phyloP scores from a whole-genome alignment of 2,797 vertebrate species.

The Esox lucius region DNA sequence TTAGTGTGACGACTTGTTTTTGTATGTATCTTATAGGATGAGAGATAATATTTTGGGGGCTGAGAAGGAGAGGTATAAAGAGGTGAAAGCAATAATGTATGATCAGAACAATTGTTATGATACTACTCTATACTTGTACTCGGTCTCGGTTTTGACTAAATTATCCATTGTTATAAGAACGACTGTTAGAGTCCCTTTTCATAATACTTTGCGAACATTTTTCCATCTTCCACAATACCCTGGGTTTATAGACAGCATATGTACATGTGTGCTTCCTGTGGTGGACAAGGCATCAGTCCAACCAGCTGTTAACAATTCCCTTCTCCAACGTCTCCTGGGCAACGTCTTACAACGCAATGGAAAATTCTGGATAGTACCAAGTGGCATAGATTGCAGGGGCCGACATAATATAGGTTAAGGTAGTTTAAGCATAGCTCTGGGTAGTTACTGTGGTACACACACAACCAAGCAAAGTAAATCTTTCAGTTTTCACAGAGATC shows the following conservation, averaged over 20 bases:
- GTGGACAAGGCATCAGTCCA: slow-evolving; percentile 39
- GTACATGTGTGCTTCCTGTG: slow-evolving; percentile 56
- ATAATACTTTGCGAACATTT: no score
- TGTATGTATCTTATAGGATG: no score
- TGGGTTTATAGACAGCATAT: not conserved
- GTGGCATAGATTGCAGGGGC: slow-evolving; percentile 36
- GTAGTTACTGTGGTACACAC: not conserved
- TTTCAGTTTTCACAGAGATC: not conserved
- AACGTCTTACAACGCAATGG: slow-evolving; percentile 59
- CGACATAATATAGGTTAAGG: slow-evolving; percentile 4
- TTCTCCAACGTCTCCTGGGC: slow-evolving; percentile 63
- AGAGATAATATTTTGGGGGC: no score
- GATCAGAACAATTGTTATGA: no score
- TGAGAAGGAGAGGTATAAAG: no score
- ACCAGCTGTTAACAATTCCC: slow-evolving; percentile 72
- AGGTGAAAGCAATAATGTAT: no score
- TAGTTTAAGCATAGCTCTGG: not conserved
- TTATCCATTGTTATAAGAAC: no score
- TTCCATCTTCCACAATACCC: no score
- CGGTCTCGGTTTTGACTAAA: no score
- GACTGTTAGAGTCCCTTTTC: no score
- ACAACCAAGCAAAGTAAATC: not conserved
- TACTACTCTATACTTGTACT: no score
- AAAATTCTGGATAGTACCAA: slow-evolving; percentile 66
- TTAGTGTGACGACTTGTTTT: no score